Evolutionary conservation across 2,113 vertebrate genomes (phyloP).

Genomic region (Parus major): DNA sequence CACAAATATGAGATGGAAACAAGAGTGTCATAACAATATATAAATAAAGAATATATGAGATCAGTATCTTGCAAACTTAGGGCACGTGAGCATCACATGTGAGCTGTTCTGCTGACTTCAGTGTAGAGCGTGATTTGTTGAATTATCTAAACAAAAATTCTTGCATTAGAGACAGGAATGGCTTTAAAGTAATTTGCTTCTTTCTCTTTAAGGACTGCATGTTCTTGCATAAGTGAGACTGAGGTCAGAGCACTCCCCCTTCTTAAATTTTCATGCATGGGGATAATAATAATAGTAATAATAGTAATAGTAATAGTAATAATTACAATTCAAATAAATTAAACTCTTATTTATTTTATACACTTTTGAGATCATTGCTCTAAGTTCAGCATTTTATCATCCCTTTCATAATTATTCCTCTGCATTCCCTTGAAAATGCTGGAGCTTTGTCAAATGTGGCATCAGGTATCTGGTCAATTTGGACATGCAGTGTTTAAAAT

Average conservation of each 20-base stretch:
- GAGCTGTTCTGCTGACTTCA: constrained; percentile 27
- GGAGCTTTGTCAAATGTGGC: neutral
- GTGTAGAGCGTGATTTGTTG: neutral
- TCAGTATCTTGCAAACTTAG: neutral
- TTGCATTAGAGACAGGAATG: neutral
- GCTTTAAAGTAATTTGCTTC: neutral
- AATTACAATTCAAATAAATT: neutral
- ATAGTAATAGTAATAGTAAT: neutral
- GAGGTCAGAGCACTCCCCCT: neutral
- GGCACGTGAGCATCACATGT: neutral
- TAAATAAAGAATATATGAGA: neutral
- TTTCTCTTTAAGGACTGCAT: neutral
- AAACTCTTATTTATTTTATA: neutral
- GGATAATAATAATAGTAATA: neutral
- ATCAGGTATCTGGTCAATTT: neutral
- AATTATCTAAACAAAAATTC: constrained; percentile 9
- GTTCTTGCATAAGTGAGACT: neutral
- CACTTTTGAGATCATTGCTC: neutral
- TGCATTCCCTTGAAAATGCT: neutral
- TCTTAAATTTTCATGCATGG: neutral
- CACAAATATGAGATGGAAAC: neutral
- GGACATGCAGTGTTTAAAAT: neutral
- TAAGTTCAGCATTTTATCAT: neutral
- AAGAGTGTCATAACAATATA: neutral
- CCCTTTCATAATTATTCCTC: neutral